These are phyloP conservation scores for Rattus norvegicus DNA, from an alignment of 2,113 vertebrate genomes.

Conservation along the genomic window DNA sequence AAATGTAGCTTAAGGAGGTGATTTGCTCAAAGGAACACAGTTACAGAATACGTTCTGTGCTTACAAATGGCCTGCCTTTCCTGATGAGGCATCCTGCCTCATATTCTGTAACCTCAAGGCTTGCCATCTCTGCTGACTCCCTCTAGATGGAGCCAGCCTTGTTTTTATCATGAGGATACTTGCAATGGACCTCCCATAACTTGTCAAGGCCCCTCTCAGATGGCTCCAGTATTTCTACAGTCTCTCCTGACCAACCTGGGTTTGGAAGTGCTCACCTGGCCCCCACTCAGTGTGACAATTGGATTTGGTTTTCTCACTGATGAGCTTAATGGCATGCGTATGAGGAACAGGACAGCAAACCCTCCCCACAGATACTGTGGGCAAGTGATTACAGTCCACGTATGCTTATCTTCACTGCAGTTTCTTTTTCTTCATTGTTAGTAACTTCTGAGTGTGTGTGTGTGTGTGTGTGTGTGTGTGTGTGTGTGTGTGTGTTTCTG, in stretches of 20 bases:
- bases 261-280: neutral
- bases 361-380: neutral
- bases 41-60: neutral
- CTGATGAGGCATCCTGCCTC: neutral
- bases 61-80: neutral
- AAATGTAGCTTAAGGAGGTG: neutral
- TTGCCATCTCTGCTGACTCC: neutral
- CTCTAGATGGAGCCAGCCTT: neutral
- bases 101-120: neutral
- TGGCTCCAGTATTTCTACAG: neutral
- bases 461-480: no score
- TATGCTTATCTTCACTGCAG: neutral
- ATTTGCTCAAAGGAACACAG: neutral
- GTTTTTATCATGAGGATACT: neutral
- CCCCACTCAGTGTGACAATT: neutral
- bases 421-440: neutral
- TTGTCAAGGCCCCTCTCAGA: neutral
- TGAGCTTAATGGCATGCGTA: neutral
- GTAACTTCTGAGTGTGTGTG: neutral
- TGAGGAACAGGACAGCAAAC: neutral
- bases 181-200: fast-evolving
- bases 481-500: neutral
- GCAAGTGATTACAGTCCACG: neutral
- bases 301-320: neutral
- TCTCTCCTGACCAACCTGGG: neutral